phyloP scores from a whole-genome alignment of 2,113 vertebrate genomes.

The Butorides virescens region DNA sequence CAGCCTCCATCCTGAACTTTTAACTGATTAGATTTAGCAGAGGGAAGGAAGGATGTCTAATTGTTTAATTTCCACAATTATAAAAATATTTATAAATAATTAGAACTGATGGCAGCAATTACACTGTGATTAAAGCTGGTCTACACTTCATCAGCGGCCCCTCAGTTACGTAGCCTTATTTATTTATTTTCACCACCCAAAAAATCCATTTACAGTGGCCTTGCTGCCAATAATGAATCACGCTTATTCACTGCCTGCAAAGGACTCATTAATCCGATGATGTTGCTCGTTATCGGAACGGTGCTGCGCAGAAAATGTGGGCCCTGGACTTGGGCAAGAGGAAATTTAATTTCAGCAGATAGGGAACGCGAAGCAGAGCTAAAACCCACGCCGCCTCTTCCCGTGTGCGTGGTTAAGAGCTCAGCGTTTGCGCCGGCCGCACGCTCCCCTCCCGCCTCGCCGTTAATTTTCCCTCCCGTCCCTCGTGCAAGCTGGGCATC shows the following conservation, averaged over 20 bases:
- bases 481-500: rapidly evolving
- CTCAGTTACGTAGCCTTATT: not conserved
- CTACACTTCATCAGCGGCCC: conserved; percentile 19
- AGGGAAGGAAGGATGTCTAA: conserved; percentile 58
- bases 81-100: conserved; percentile 51
- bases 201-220: not conserved
- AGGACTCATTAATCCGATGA: not conserved
- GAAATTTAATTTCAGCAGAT: not conserved
- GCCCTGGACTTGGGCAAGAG: not conserved
- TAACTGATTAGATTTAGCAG: conserved; percentile 13
- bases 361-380: not conserved
- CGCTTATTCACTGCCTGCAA: not conserved
- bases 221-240: conserved; percentile 19
- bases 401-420: not conserved
- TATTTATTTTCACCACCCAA: not conserved
- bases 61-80: conserved; percentile 55
- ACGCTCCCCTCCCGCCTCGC: not conserved
- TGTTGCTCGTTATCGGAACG: not conserved
- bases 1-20: not conserved
- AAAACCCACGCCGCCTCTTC: not conserved
- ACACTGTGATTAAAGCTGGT: conserved; percentile 15
- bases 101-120: conserved; percentile 40
- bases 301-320: not conserved
- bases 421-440: rapidly evolving
- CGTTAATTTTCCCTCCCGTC: not conserved